Evolutionary conservation across 2,797 vertebrate species (phyloP).

Genomic region (Pipistrellus pipistrellus): DNA sequence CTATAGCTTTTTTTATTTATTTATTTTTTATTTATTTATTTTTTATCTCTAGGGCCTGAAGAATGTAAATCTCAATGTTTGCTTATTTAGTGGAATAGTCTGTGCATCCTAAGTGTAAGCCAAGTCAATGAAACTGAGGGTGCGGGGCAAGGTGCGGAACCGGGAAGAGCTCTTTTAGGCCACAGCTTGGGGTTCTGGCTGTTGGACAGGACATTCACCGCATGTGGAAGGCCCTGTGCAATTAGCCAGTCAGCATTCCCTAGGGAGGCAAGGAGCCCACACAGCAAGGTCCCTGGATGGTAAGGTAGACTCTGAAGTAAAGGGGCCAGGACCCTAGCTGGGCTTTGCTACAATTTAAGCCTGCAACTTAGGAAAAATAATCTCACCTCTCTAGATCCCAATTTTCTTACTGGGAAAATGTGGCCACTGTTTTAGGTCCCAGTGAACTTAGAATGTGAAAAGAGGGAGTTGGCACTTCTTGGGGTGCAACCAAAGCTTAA

Average conservation of each 20-base stretch:
- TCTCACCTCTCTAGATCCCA: background rate
- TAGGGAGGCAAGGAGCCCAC: background rate
- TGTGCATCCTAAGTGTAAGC: background rate
- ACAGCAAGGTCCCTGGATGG: background rate
- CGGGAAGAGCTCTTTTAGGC: background rate
- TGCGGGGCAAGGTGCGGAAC: background rate
- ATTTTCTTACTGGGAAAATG: background rate
- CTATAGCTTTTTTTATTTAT: background rate
- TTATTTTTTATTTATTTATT: background rate
- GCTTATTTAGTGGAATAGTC: background rate
- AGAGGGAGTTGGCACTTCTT: constrained; percentile 3
- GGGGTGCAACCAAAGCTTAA: background rate
- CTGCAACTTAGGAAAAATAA: background rate
- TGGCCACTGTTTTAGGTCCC: background rate
- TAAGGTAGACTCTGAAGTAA: background rate
- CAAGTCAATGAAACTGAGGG: background rate
- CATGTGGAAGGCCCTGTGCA: background rate
- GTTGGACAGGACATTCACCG: background rate
- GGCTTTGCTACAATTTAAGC: background rate
- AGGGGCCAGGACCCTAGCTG: background rate
- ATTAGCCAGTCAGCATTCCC: background rate
- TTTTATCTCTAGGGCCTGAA: background rate
- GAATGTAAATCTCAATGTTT: background rate
- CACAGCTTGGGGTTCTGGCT: too few species aligned
- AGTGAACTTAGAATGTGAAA: background rate